Conservation (phyloP, 2,797 vertebrate species). For the Poeciliopsis paucimaculata region DNA sequence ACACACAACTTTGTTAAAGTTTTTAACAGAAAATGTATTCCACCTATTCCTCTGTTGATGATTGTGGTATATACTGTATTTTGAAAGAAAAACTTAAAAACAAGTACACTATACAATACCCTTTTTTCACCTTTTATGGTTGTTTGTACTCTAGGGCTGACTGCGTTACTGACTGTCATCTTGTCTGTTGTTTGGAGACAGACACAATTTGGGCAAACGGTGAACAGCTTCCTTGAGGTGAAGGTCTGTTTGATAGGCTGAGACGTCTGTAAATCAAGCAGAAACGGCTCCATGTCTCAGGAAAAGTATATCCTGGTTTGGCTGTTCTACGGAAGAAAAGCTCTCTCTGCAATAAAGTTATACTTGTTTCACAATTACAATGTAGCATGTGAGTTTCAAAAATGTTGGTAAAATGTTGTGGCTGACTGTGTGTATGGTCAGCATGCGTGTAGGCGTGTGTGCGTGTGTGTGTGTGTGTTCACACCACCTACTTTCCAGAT, state of each 20-base stretch:
- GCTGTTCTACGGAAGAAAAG: neutral
- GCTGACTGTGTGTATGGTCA: neutral
- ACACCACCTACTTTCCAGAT: neutral
- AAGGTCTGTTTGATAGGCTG: conserved; percentile 11
- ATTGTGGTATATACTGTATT: neutral
- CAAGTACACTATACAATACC: neutral
- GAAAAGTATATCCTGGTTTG: conserved; percentile 1
- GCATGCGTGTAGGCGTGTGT: no score
- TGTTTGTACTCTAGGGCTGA: conserved; percentile 15
- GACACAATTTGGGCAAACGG: conserved; percentile 2
- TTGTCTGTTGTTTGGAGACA: conserved; percentile 22
- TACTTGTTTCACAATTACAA: neutral
- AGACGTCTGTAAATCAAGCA: conserved; percentile 27
- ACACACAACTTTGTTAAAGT: neutral
- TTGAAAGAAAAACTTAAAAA: neutral
- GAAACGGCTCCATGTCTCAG: neutral
- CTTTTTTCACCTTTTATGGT: conserved; percentile 12
- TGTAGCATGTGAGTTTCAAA: neutral
- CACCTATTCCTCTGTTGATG: neutral
- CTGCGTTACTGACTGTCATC: conserved; percentile 33
- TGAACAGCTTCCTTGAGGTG: conserved; percentile 5
- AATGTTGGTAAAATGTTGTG: conserved; percentile 3
- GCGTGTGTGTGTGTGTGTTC: neutral
- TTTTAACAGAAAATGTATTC: neutral
- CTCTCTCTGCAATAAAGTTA: neutral